Evolutionary conservation across 2,888 invertebrate species (phyloP).

Genomic region (Proisotoma minuta): DNA sequence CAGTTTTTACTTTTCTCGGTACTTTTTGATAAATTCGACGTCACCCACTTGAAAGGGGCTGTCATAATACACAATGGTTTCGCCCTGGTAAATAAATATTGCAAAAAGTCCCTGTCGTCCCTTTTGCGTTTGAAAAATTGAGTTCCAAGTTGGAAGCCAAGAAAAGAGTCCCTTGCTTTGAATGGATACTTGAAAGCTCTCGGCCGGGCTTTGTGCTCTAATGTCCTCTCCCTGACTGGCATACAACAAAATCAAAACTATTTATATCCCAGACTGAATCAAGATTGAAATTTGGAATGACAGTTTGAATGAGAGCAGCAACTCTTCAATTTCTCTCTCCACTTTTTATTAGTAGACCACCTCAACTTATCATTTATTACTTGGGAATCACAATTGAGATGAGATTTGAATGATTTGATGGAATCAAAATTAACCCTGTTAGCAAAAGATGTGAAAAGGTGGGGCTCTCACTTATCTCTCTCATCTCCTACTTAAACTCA

Average conservation of each 20-base stretch:
- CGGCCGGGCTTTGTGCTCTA: too few species aligned
- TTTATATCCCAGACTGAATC: not conserved
- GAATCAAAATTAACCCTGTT: too few species aligned
- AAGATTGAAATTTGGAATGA: conserved; percentile 16
- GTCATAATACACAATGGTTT: conserved; percentile 44
- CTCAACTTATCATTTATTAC: too few species aligned
- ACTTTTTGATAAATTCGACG: conserved; percentile 47
- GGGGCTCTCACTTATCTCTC: too few species aligned
- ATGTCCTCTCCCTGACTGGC: too few species aligned
- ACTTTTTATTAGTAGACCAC: conserved; percentile 11
- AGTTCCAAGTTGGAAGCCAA: not conserved
- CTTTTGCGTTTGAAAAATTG: conserved; percentile 10
- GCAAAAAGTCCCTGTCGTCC: conserved; percentile 40
- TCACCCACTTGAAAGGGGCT: conserved; percentile 46
- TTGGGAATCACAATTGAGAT: too few species aligned
- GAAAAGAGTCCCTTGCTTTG: not conserved
- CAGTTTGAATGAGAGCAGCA: conserved; percentile 12
- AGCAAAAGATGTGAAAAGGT: too few species aligned
- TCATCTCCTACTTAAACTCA: too few species aligned
- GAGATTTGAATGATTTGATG: too few species aligned
- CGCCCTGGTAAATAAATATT: conserved; percentile 45
- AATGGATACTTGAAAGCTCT: not conserved
- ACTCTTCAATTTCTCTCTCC: conserved; percentile 3
- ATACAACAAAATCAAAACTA: too few species aligned
- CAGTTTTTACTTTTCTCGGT: conserved; percentile 18